phyloP scores from a whole-genome alignment of 2,888 invertebrate genomes.

The Cryptophagus acutangulus region DNA sequence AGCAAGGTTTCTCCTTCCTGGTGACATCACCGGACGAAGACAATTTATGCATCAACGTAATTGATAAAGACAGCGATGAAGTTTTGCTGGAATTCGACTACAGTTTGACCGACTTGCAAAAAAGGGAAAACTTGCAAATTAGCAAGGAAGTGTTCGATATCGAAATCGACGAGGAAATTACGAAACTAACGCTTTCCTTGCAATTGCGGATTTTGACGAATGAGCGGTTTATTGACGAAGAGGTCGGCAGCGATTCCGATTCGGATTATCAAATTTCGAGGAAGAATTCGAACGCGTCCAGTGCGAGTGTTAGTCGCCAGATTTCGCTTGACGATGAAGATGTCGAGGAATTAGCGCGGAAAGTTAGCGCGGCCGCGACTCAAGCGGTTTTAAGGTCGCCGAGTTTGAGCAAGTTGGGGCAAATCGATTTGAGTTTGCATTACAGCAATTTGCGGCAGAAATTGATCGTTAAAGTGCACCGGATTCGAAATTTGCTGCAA shows the following conservation, averaged over 20 bases:
- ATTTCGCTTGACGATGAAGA: constrained; percentile 4
- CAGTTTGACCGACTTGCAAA: too few species aligned
- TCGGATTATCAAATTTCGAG: constrained; percentile 21
- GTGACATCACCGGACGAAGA: constrained; percentile 85
- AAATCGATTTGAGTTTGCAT: constrained; percentile 73
- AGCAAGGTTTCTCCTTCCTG: constrained; percentile 87
- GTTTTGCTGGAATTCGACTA: constrained; percentile 66
- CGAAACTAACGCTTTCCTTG: not conserved
- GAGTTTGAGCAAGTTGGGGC: constrained; percentile 51
- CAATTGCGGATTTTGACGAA: constrained; percentile 36
- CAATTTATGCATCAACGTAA: constrained; percentile 72
- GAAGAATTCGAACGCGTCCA: constrained; percentile 3
- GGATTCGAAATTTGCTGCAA: constrained; percentile 75
- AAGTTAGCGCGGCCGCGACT: too few species aligned
- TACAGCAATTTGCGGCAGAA: constrained; percentile 77
- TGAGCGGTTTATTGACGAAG: constrained; percentile 28
- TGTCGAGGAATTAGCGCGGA: too few species aligned
- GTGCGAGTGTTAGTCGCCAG: not conserved
- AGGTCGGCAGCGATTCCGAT: constrained; percentile 29
- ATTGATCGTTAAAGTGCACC: constrained; percentile 75
- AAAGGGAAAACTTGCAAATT: too few species aligned
- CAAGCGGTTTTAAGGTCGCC: constrained; percentile 23
- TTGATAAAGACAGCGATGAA: constrained; percentile 72
- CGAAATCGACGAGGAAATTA: constrained; percentile 55
- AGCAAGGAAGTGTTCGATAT: constrained; percentile 71